phyloP scores from a whole-genome alignment of 2,113 vertebrate species.

The Menura novaehollandiae region DNA sequence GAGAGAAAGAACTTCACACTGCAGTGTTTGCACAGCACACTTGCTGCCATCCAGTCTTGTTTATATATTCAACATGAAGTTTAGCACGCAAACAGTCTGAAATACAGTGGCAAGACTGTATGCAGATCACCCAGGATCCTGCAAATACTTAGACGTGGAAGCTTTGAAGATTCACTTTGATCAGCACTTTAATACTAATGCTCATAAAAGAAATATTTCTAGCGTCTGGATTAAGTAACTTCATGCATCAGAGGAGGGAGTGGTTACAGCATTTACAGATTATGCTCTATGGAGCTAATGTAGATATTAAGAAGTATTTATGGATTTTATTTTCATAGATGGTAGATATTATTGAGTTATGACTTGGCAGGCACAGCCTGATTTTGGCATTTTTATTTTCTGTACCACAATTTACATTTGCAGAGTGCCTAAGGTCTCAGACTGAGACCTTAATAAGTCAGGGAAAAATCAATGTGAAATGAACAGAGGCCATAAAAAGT shows the following conservation, averaged over 20 bases:
- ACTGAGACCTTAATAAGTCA: constrained; percentile 33
- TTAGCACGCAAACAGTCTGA: not conserved
- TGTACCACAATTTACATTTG: constrained; percentile 25
- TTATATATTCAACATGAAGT: not conserved
- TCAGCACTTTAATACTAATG: not conserved
- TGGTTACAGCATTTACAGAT: not conserved
- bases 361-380: constrained; percentile 17
- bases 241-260: not conserved
- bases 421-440: constrained; percentile 10
- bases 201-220: not conserved
- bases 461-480: constrained; percentile 35
- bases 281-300: not conserved
- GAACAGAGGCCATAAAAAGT: constrained; percentile 30
- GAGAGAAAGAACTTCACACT: not conserved
- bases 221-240: not conserved
- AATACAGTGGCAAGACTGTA: not conserved
- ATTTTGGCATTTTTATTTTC: constrained; percentile 60
- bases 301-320: constrained; percentile 41
- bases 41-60: not conserved
- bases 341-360: constrained; percentile 39
- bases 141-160: not conserved
- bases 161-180: constrained; percentile 5
- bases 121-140: not conserved
- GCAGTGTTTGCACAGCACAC: not conserved
- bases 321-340: constrained; percentile 40